Base-by-base conservation (phyloP, 2,113 vertebrate genomes). In the Dicerorhinus sumatrensis region DNA sequence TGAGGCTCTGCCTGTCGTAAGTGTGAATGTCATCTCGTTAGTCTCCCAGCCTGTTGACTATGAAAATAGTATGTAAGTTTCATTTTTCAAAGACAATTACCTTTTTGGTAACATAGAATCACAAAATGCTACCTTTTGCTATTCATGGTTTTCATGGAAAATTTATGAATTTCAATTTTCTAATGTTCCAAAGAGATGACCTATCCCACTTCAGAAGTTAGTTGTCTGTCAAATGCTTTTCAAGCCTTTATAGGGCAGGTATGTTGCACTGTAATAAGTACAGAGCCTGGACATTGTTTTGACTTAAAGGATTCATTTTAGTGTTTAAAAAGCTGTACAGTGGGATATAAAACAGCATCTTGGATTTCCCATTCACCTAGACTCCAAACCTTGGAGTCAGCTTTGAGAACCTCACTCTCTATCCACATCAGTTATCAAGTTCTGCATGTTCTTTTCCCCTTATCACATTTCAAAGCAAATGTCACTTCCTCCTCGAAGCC, bases 41-140 rank as follows among this genome's bases (percentile, higher is more conserved):
- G 70, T 87, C 69, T 97, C 46, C 73, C 54, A 85, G 77, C 54
- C 17, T 81, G 73, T 33, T 81, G 72, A 81, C 17, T 77, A 31
- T n/a, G 31, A 79, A 77, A 94, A 77, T 23, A 75, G 16, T 48
- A 20, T 80, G 27, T 60, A 36, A 58, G 39, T 82, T 81, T 87
- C 33, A 63, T 86, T 94, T 94, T 92, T 89, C 70, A 77, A 85
- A 91, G 63, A 63, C 33, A n/a, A 1, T 89, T 80, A 56, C n/a
- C 11, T 51, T 85, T 96, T 75, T 65, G 39, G 48, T 65, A 77
- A 63, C 21, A 79, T 5, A 25, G 23, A 85, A 12, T 94, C 76
- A 88, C n/a, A 97, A 33, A 96, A 88, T 46, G 12, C 33, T 46
- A 58, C 39, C 95, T 91, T 91, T 89, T 82, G 8, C 56, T 94